Conservation (phyloP, 2,797 vertebrate genomes). For the Orientallactaga sibirica region DNA sequence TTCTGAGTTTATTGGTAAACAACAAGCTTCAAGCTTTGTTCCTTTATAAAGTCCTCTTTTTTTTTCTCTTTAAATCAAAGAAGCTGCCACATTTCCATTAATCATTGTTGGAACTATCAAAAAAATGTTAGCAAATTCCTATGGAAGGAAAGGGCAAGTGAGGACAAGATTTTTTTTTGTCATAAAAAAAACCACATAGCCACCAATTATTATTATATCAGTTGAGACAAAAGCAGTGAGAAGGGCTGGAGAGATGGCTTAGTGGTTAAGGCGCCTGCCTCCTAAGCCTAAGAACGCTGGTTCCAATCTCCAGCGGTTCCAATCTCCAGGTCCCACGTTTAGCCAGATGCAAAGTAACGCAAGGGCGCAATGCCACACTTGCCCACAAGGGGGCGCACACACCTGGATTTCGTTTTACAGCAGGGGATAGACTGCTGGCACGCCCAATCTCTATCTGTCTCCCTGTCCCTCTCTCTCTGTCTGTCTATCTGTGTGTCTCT, state of each 20-base stretch:
- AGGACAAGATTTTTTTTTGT: neutral
- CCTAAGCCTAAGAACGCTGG: too few species aligned
- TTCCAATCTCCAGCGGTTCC: too few species aligned
- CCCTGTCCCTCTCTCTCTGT: too few species aligned
- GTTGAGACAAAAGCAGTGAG: neutral
- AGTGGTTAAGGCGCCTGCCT: too few species aligned
- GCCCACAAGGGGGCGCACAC: too few species aligned
- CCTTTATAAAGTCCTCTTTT: neutral
- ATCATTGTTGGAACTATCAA: conserved; percentile 14
- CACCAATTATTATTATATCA: neutral
- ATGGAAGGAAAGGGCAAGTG: neutral
- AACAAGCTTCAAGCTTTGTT: neutral
- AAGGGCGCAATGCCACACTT: too few species aligned
- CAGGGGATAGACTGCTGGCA: too few species aligned
- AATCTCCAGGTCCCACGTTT: too few species aligned
- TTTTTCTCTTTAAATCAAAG: neutral
- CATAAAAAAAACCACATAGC: neutral
- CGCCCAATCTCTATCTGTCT: too few species aligned
- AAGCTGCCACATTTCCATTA: conserved; percentile 28
- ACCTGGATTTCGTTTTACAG: too few species aligned
- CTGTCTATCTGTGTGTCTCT: too few species aligned
- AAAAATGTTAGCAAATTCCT: conserved; percentile 54
- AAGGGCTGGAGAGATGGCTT: neutral
- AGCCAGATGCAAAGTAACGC: too few species aligned
- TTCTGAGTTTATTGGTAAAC: conserved; percentile 1